Conservation (phyloP, 2,888 invertebrate species). For the Chalcis sispes region DNA sequence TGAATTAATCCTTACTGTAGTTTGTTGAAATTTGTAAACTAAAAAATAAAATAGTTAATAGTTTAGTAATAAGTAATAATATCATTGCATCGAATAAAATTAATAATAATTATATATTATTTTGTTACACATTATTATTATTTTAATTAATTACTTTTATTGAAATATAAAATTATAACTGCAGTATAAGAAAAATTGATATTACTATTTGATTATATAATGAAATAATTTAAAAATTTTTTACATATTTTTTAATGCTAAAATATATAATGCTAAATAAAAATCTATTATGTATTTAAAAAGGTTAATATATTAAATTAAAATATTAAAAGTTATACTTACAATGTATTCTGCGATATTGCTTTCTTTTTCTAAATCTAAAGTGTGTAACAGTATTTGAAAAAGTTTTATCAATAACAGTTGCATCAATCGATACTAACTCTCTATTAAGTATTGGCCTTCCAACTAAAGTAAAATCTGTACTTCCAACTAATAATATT, state of each 20-base stretch:
- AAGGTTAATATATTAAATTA: neutral
- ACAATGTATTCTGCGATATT: constrained; percentile 86
- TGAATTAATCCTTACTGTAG: constrained; percentile 86
- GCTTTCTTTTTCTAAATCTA: constrained; percentile 86
- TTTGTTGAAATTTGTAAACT: constrained; percentile 82
- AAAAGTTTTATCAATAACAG: constrained; percentile 89
- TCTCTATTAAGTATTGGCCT: constrained; percentile 86
- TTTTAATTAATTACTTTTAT: too few species aligned
- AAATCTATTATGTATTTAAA: too few species aligned
- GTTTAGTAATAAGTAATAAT: constrained; percentile 2
- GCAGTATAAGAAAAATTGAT: too few species aligned
- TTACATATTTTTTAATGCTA: too few species aligned
- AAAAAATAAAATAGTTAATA: constrained; percentile 63
- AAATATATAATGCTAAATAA: too few species aligned
- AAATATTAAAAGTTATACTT: too few species aligned
- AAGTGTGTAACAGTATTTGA: constrained; percentile 88
- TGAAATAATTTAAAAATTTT: neutral
- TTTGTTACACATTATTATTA: too few species aligned
- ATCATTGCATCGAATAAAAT: neutral
- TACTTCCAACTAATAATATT: constrained; percentile 86
- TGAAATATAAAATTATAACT: too few species aligned
- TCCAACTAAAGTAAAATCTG: constrained; percentile 89
- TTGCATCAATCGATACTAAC: constrained; percentile 86
- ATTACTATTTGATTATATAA: too few species aligned
- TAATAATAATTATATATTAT: neutral